Conservation (phyloP, 2,888 invertebrate genomes). For the Chironomus tentans region DNA sequence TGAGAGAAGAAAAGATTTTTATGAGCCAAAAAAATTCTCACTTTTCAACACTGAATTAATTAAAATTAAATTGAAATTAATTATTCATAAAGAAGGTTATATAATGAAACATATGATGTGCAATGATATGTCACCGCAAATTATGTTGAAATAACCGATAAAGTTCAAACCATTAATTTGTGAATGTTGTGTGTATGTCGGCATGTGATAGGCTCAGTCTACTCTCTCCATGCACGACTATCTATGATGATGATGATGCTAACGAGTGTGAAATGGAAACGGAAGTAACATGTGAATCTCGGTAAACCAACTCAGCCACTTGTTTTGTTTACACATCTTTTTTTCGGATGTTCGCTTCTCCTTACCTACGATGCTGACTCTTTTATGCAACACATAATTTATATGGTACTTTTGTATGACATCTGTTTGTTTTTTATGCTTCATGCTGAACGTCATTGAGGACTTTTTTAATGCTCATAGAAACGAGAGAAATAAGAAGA, state of each 20-base stretch:
- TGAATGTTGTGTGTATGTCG: no score
- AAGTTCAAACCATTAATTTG: no score
- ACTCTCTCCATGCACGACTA: no score
- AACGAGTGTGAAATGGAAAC: neutral
- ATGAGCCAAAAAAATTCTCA: neutral
- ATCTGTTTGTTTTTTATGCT: neutral
- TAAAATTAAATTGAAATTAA: neutral
- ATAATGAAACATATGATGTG: neutral
- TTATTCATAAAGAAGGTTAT: neutral
- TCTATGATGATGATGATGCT: no score
- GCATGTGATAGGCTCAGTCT: no score
- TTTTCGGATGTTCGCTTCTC: neutral
- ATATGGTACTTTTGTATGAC: neutral
- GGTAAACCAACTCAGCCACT: neutral
- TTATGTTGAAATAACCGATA: no score
- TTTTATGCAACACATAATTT: no score
- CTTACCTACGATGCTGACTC: neutral
- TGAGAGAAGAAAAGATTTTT: neutral
- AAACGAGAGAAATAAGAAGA: neutral
- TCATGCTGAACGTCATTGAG: no score
- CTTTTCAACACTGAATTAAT: neutral
- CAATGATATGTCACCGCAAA: no score
- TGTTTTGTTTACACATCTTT: neutral
- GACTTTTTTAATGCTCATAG: neutral
- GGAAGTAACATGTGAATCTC: conserved; percentile 7